phyloP scores from a whole-genome alignment of 2,797 vertebrate genomes.

The Melanotaenia trifasciata region DNA sequence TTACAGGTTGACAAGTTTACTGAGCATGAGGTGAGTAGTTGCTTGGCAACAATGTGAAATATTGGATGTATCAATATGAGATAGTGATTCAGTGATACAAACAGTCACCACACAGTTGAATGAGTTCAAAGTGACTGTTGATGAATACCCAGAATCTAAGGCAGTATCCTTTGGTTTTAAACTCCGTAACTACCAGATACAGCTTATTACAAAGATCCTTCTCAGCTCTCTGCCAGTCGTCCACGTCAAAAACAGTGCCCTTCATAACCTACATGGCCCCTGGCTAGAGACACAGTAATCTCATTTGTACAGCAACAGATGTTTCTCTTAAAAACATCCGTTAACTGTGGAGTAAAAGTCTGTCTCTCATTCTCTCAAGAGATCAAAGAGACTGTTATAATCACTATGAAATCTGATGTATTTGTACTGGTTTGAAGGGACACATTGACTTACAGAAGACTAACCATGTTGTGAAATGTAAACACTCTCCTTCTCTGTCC shows the following conservation, averaged over 20 bases:
- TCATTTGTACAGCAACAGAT: constrained; percentile 82
- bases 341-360: constrained; percentile 68
- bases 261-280: constrained; percentile 74
- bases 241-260: constrained; percentile 58
- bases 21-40: constrained; percentile 87
- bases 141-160: constrained; percentile 59
- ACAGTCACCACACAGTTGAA: constrained; percentile 14
- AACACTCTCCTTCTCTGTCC: constrained; percentile 34
- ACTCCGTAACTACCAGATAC: constrained; percentile 54
- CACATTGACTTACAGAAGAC: constrained; percentile 69
- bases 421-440: constrained; percentile 66
- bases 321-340: constrained; percentile 81
- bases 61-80: constrained; percentile 58
- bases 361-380: constrained; percentile 66
- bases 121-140: constrained; percentile 54
- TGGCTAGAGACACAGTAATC: constrained; percentile 74
- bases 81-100: constrained; percentile 46
- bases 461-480: constrained; percentile 48
- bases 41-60: constrained; percentile 77
- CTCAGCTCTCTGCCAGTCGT: constrained; percentile 57
- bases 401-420: constrained; percentile 72
- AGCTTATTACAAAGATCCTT: constrained; percentile 71
- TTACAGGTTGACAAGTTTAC: constrained; percentile 90
- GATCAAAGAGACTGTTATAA: constrained; percentile 74
- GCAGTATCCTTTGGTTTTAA: constrained; percentile 66